These are phyloP conservation scores for human (Homo sapiens) DNA, from an alignment of 2,113 vertebrate genomes.

Conservation along the genomic window GRCh38 chr6:148729501-148730000, in stretches of 20 bases:
- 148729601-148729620: neutral
- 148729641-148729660: neutral
- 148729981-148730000: too few species aligned
- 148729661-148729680: neutral
- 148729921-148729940: neutral
- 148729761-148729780: neutral
- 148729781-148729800: neutral
- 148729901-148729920: neutral
- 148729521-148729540: neutral
- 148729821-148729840: constrained; percentile 33
- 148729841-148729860: neutral
- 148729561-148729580: neutral
- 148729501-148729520: neutral
- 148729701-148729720: neutral
- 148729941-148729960: neutral
- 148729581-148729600: neutral
- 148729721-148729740: neutral
- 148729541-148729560: neutral
- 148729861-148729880: constrained; percentile 32
- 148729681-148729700: neutral
- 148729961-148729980: neutral
- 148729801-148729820: neutral
- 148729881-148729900: neutral
- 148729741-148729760: neutral
- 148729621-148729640: neutral